These are phyloP conservation scores for Hypolimnas misippus DNA, from an alignment of 2,888 invertebrate genomes.

Conservation along the genomic window DNA sequence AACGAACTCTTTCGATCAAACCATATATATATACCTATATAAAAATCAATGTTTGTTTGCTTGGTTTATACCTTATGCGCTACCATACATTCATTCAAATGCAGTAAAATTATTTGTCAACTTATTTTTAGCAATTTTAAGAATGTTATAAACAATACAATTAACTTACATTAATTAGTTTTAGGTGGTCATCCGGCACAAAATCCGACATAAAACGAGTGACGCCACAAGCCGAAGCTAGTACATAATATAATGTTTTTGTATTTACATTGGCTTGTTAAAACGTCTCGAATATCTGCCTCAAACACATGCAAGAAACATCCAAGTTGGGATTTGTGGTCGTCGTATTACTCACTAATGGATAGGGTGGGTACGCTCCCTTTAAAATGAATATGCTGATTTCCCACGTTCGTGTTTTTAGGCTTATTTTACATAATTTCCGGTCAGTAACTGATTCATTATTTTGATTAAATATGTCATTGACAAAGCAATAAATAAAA, in stretches of 20 bases:
- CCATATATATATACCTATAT: too few relatives aligned
- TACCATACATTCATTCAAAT: too few relatives aligned
- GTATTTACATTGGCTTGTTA: conserved; percentile 56
- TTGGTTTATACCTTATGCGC: too few relatives aligned
- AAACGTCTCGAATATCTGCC: conserved; percentile 58
- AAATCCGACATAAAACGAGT: too few relatives aligned
- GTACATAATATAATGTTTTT: conserved; percentile 65
- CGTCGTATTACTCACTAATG: conserved; percentile 72
- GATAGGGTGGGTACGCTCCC: conserved; percentile 66
- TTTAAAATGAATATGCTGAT: conserved; percentile 79
- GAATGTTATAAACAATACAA: too few relatives aligned
- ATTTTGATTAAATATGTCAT: conserved; percentile 57
- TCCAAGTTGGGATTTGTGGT: conserved; percentile 65
- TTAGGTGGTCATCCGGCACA: too few relatives aligned
- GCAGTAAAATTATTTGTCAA: too few relatives aligned
- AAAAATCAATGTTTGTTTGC: too few relatives aligned
- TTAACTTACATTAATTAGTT: too few relatives aligned
- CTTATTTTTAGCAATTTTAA: too few relatives aligned
- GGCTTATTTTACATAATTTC: conserved; percentile 78
- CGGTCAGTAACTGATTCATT: conserved; percentile 71
- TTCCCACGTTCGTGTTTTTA: conserved; percentile 72
- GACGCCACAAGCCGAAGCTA: too few relatives aligned
- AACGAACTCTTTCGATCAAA: too few relatives aligned
- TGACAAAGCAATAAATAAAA: conserved; percentile 30
- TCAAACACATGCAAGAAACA: conserved; percentile 69